These are phyloP conservation scores for Parotia lawesii DNA, from an alignment of 2,113 vertebrate species.

Conservation along the genomic window DNA sequence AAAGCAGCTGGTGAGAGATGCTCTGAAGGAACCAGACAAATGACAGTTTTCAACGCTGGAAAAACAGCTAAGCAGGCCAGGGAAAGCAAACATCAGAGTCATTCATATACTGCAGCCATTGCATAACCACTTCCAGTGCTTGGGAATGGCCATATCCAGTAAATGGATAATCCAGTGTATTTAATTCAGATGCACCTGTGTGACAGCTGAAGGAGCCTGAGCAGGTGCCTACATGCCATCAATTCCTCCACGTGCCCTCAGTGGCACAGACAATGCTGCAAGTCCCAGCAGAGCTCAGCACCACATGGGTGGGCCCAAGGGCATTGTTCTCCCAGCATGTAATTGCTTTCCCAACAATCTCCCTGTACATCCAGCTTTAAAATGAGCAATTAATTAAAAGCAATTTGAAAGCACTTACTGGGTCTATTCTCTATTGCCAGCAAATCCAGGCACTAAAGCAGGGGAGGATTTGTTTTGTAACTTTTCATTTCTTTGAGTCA, in stretches of 20 bases:
- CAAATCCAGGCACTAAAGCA: not conserved
- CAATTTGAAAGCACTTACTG: conserved; percentile 42
- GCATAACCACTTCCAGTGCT: not conserved
- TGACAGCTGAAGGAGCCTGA: not conserved
- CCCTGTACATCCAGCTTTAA: conserved; percentile 6
- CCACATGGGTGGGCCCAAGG: conserved; percentile 29
- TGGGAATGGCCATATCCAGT: fast-evolving
- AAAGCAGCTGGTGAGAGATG: not conserved
- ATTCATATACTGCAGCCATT: not conserved
- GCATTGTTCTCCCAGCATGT: conserved; percentile 43
- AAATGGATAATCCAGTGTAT: not conserved
- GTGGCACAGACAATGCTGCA: not conserved
- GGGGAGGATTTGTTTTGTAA: not conserved
- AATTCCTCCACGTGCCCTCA: not conserved
- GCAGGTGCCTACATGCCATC: conserved; percentile 46
- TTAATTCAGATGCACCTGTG: conserved; percentile 19
- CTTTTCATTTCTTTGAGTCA: not conserved
- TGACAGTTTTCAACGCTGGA: not conserved
- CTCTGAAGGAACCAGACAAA: conserved; percentile 1
- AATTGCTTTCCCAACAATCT: conserved; percentile 50
- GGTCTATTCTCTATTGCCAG: not conserved
- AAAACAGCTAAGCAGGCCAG: not conserved
- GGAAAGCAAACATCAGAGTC: not conserved
- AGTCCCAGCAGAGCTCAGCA: conserved; percentile 4
- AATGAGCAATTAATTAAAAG: conserved; percentile 57